Evolutionary conservation across 2,797 vertebrate species (phyloP).

Genomic region (Simalia tracyae): DNA sequence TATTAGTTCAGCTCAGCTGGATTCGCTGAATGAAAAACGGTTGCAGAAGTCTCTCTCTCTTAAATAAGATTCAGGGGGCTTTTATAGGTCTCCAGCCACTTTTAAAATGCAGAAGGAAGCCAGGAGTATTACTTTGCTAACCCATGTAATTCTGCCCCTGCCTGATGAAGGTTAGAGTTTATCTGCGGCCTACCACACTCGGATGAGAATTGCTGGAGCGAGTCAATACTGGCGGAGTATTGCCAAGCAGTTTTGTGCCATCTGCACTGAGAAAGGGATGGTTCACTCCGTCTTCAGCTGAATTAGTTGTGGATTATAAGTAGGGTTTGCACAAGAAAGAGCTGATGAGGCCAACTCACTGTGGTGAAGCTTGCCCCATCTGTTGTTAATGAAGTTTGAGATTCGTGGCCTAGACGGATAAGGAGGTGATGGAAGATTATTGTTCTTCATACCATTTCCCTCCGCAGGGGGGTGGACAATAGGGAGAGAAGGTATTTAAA

Average conservation of each 20-base stretch:
- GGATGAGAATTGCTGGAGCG: constrained; percentile 68
- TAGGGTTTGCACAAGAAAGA: neutral
- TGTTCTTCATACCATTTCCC: neutral
- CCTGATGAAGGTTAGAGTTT: constrained; percentile 70
- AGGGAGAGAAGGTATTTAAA: too few relatives aligned
- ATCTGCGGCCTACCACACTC: constrained; percentile 57
- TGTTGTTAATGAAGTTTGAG: neutral
- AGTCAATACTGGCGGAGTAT: constrained; percentile 61
- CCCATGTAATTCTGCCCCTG: constrained; percentile 66
- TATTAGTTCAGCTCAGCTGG: constrained; percentile 71
- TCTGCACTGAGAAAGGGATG: constrained; percentile 26
- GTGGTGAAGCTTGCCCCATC: too few relatives aligned
- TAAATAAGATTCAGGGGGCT: constrained; percentile 73
- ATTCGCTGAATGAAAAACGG: constrained; percentile 69
- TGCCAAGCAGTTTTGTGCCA: constrained; percentile 28
- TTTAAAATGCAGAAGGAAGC: constrained; percentile 71
- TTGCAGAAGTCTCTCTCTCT: constrained; percentile 49
- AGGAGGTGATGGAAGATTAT: neutral
- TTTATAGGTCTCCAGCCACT: constrained; percentile 73
- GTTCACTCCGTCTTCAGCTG: constrained; percentile 22
- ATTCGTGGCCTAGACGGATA: neutral
- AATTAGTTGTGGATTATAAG: neutral
- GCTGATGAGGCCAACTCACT: neutral
- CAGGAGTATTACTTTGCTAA: constrained; percentile 68
- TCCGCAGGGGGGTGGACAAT: too few relatives aligned